Conservation (phyloP, 1,140 invertebrate species). For the Zaprionus vittiger region DNA sequence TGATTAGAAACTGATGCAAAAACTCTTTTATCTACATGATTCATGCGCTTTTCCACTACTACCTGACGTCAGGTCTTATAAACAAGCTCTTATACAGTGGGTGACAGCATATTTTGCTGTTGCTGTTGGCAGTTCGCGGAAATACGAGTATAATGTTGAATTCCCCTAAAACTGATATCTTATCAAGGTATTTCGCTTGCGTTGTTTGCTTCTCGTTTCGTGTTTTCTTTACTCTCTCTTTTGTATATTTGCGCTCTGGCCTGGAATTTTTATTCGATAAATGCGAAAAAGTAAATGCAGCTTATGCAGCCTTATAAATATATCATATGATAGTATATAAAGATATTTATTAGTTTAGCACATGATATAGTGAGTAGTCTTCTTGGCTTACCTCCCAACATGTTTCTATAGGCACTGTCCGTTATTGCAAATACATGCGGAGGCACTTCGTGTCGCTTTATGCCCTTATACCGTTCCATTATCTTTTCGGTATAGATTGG, state of each 20-base stretch:
- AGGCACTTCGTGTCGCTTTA: conserved; percentile 99
- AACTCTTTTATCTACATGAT: conserved; percentile 44
- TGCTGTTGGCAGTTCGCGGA: conserved; percentile 46
- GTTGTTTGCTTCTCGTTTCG: conserved; percentile 11
- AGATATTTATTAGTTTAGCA: conserved; percentile 7
- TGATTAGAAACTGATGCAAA: conserved; percentile 58
- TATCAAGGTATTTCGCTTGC: conserved; percentile 44
- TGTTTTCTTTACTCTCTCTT: conserved; percentile 8
- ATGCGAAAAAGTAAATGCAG: conserved; percentile 23
- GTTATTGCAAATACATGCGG: conserved; percentile 99
- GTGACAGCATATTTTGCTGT: conserved; percentile 23
- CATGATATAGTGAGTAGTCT: neutral
- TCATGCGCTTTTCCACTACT: conserved; percentile 38
- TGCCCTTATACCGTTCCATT: conserved; percentile 99
- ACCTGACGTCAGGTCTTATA: conserved; percentile 26
- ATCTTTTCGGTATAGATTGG: conserved; percentile 99
- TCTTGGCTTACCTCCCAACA: conserved; percentile 96
- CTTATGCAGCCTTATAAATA: conserved; percentile 31
- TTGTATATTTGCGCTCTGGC: conserved; percentile 19
- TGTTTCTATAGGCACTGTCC: conserved; percentile 98
- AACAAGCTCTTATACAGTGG: conserved; percentile 5
- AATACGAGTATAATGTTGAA: conserved; percentile 18
- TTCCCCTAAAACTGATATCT: conserved; percentile 40
- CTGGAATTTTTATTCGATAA: conserved; percentile 64
- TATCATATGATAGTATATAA: conserved; percentile 9